Evolutionary conservation across 2,797 vertebrate genomes (phyloP), one percentile per base, ranked within the genome.

Genomic region (Synaphobranchus kaupii): DNA sequence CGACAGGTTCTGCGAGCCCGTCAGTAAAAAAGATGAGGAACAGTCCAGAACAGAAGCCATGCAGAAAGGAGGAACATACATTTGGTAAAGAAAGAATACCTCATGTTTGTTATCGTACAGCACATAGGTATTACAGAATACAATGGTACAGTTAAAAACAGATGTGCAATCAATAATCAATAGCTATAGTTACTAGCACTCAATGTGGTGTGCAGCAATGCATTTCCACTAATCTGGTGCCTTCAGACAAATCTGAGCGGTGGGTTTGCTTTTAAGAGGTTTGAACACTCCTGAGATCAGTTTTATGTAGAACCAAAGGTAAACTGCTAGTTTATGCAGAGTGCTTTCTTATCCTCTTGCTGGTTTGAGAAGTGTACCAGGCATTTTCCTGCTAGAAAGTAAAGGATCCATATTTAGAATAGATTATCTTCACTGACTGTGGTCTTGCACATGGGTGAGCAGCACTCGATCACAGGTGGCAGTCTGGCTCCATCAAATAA

Each of bases 381-480:
- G 92, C 91, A 93, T 92, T 93, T 94, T 94, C 92, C 93, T 92
- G 92, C 93, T 92, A 94, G 89, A 94, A 89, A 94, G 92, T 90
- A 95, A 92, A 95, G 93, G 94, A 93, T 95, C 94, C 94, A 93
- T 85, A 81, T 95, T 94, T 92, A 94, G 93, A 93, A 94, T 92
- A 89, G 92, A 87, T 20, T 76, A 90, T 94, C 94, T 93, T 91
- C 94, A 94, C 93, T 95, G 91, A 93, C 94, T 91, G 88, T 89
- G 90, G 94, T 93, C 93, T 95, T 94, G 93, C 90, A 94, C 92
- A 93, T 93, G 94, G 95, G 94, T 94, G 94, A 95, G 94, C 95
- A 92, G 95, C 94, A 22, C 47, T n/a, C 96, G 96, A 96, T 97
- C 96, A 96, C 97, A 98, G 97, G 97, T 98, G 97, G 97, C 96